Evolutionary conservation across 2,888 invertebrate species (phyloP).

Genomic region (Cryptophagus acutangulus): DNA sequence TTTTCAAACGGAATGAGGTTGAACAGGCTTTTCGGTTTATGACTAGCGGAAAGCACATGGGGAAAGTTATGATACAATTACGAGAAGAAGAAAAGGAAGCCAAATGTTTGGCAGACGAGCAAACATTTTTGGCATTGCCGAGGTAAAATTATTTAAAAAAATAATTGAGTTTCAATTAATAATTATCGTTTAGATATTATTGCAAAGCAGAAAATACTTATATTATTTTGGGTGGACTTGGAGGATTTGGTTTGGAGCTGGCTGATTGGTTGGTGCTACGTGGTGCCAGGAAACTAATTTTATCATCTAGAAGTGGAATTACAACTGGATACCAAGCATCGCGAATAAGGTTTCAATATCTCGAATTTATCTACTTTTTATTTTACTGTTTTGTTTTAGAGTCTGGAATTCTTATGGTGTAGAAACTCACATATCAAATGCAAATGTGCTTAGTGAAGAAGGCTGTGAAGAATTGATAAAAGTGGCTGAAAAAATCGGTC

Average conservation of each 20-base stretch:
- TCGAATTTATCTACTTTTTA: background rate
- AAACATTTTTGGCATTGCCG: conserved; percentile 18
- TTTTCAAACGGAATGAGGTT: conserved; percentile 61
- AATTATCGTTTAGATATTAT: conserved; percentile 44
- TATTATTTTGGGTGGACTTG: conserved; percentile 74
- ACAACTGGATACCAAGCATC: conserved; percentile 73
- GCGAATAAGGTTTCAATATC: conserved; percentile 29
- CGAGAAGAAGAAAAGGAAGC: no score
- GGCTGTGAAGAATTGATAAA: conserved; percentile 69
- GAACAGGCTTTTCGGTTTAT: conserved; percentile 68
- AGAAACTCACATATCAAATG: conserved; percentile 62
- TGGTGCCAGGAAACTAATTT: conserved; percentile 71
- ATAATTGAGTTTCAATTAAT: no score
- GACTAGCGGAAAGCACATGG: conserved; percentile 72
- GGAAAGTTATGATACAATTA: conserved; percentile 58
- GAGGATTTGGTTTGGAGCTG: conserved; percentile 88
- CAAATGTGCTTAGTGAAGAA: conserved; percentile 63
- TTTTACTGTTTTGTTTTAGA: conserved; percentile 38
- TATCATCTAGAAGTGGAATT: conserved; percentile 77
- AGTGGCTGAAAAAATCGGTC: conserved; percentile 59
- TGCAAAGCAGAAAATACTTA: conserved; percentile 54
- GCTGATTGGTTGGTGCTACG: conserved; percentile 80
- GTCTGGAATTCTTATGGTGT: conserved; percentile 70
- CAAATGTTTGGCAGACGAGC: no score
- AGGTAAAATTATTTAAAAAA: no score